phyloP scores from a whole-genome alignment of 2,113 vertebrate species.

The Ameiurus melas region DNA sequence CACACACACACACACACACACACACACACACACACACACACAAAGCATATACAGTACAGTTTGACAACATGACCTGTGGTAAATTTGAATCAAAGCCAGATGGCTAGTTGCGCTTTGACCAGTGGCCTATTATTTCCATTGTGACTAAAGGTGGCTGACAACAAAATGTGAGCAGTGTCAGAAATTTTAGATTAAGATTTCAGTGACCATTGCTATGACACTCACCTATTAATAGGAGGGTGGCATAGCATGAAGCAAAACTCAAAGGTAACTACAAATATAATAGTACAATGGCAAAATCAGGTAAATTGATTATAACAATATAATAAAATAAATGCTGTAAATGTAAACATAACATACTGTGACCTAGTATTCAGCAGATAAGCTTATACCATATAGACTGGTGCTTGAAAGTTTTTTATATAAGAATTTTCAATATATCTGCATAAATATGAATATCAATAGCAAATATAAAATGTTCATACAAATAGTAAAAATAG shows the following conservation, averaged over 20 bases:
- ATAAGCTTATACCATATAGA: too few relatives aligned
- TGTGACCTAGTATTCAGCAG: too few relatives aligned
- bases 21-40: conserved; percentile 24
- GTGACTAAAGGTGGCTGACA: neutral
- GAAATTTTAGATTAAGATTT: neutral
- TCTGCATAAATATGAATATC: too few relatives aligned
- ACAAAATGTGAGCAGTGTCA: neutral
- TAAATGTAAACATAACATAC: too few relatives aligned
- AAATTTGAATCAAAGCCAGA: neutral
- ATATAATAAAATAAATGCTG: too few relatives aligned
- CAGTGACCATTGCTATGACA: neutral
- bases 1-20: conserved; percentile 1
- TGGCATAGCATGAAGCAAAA: neutral
- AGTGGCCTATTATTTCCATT: neutral
- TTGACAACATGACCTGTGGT: neutral
- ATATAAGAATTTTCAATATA: too few relatives aligned
- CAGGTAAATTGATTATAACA: too few relatives aligned
- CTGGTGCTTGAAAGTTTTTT: too few relatives aligned
- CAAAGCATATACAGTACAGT: neutral
- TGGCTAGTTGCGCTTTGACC: neutral
- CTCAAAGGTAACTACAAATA: neutral
- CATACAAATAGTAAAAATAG: too few relatives aligned
- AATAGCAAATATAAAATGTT: too few relatives aligned
- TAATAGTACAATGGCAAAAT: neutral
- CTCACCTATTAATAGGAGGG: neutral